phyloP scores from a whole-genome alignment of 1,140 invertebrate species.

The Heliothis virescens region DNA sequence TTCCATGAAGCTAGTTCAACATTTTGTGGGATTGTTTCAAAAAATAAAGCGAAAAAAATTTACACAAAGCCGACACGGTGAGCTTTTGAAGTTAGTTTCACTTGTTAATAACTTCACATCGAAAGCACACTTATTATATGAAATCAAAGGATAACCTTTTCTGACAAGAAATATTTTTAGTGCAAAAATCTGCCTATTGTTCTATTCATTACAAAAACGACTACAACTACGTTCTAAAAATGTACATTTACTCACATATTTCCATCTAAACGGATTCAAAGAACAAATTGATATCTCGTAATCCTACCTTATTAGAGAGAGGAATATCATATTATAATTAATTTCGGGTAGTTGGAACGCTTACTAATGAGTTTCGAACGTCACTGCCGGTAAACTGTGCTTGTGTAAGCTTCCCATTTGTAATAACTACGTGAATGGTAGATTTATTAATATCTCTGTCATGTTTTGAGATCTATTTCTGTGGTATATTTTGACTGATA shows the following conservation, averaged over 20 bases:
- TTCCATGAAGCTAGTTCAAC: not conserved
- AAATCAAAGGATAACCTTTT: too few relatives aligned
- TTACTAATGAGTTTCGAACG: constrained; percentile 3
- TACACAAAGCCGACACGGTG: not conserved
- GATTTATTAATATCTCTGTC: too few relatives aligned
- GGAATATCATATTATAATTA: constrained; percentile 24
- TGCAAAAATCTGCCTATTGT: too few relatives aligned
- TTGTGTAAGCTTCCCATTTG: not conserved
- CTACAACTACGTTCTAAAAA: too few relatives aligned
- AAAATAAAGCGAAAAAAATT: not conserved
- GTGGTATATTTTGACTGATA: too few relatives aligned
- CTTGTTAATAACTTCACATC: too few relatives aligned
- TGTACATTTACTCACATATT: not conserved
- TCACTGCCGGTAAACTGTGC: not conserved
- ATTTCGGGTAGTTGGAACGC: constrained; percentile 11
- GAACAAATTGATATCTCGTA: constrained; percentile 23
- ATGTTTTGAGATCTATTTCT: too few relatives aligned
- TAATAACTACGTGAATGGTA: too few relatives aligned
- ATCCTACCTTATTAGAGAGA: constrained; percentile 17
- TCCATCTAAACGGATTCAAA: constrained; percentile 13
- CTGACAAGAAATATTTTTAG: too few relatives aligned
- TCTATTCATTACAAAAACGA: not conserved
- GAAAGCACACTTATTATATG: too few relatives aligned
- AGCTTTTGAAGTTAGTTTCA: too few relatives aligned
- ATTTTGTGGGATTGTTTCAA: not conserved